phyloP scores from a whole-genome alignment of 30 jellyfish, hydroid and myxozoan species.

The Cassiopea xamachana region DNA sequence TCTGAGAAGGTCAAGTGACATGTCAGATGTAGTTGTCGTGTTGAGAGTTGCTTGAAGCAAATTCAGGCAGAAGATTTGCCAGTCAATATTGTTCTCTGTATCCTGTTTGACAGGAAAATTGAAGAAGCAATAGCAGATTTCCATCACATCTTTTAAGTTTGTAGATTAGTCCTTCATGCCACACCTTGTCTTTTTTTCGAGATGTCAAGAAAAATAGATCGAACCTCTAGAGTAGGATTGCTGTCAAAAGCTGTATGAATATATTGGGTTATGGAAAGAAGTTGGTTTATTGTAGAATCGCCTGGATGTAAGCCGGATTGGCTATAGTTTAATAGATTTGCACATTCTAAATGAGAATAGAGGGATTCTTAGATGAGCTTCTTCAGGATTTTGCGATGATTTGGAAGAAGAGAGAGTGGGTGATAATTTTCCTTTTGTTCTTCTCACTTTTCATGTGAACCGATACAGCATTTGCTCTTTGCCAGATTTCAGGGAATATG shows the following conservation, averaged over 20 bases:
- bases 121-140: not conserved
- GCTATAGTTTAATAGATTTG: not conserved
- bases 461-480: not conserved
- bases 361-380: not conserved
- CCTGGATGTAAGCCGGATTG: not conserved
- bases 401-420: not conserved
- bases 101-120: not conserved
- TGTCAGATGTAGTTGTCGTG: too few species aligned
- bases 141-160: conserved; percentile 6
- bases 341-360: not conserved
- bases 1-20: too few species aligned
- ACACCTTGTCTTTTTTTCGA: conserved; percentile 3
- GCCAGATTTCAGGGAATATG: not conserved
- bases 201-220: not conserved
- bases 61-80: not conserved
- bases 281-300: not conserved
- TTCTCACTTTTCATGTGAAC: not conserved
- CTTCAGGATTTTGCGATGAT: not conserved
- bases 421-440: not conserved
- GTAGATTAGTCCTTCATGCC: conserved; percentile 23
- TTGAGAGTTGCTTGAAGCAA: too few species aligned
- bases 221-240: not conserved
- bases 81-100: not conserved
- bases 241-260: not conserved
- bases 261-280: not conserved